Evolutionary conservation across 2,797 vertebrate genomes (phyloP).

Genomic region (Acestrorhynchus altus): DNA sequence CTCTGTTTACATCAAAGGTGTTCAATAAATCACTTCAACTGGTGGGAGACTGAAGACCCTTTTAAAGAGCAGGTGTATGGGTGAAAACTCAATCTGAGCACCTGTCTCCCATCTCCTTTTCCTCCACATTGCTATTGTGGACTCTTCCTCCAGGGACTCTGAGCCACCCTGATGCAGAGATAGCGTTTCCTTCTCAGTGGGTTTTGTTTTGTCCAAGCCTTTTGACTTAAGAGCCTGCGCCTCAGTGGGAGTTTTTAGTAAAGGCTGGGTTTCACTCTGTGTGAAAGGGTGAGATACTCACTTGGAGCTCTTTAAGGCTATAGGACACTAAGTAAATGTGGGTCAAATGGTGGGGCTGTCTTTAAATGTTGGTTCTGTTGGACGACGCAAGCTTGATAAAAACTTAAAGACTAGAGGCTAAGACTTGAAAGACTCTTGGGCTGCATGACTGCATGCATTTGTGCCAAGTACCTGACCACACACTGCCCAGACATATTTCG

Average conservation of each 20-base stretch:
- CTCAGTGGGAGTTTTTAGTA: slow-evolving; percentile 43
- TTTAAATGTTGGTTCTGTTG: background rate
- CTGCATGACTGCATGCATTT: background rate
- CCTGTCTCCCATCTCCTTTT: slow-evolving; percentile 26
- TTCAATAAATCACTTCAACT: slow-evolving; percentile 14
- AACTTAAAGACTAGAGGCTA: background rate
- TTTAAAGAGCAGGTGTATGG: slow-evolving; percentile 1
- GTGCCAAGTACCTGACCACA: background rate
- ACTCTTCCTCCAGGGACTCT: slow-evolving; percentile 33
- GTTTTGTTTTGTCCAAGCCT: slow-evolving; percentile 48
- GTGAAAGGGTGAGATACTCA: slow-evolving; percentile 40
- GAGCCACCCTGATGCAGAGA: slow-evolving; percentile 44
- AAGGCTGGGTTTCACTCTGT: slow-evolving; percentile 42
- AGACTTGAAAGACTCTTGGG: background rate
- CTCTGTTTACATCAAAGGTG: background rate
- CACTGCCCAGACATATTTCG: too few relatives aligned
- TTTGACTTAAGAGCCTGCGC: slow-evolving; percentile 51
- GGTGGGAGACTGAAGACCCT: background rate
- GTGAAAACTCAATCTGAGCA: background rate
- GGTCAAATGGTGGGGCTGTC: slow-evolving; percentile 3
- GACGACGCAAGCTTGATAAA: background rate
- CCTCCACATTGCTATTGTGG: slow-evolving; percentile 51
- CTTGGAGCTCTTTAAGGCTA: slow-evolving; percentile 33
- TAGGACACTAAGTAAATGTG: slow-evolving; percentile 37
- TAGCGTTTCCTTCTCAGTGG: slow-evolving; percentile 52